Evolutionary conservation across 2,888 invertebrate species (phyloP).

Genomic region (Patella depressa): DNA sequence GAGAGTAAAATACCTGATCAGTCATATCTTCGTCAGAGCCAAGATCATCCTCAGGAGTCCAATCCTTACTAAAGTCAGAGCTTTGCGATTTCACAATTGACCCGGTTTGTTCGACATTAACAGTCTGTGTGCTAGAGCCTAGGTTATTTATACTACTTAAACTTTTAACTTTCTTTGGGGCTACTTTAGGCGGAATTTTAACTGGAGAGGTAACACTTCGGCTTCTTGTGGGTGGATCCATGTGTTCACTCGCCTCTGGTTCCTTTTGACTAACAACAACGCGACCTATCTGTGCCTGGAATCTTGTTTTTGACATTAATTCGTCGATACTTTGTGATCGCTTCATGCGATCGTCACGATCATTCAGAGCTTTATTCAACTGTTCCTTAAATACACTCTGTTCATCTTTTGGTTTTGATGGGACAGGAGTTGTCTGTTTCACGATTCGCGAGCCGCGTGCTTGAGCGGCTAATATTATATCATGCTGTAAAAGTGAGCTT

Average conservation of each 20-base stretch:
- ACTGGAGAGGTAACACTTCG: conserved; percentile 10
- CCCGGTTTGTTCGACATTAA: not conserved
- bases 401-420: conserved; percentile 53
- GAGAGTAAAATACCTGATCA: conserved; percentile 35
- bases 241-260: not conserved
- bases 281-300: conserved; percentile 21
- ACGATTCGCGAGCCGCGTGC: conserved; percentile 46
- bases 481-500: conserved; percentile 55
- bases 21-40: conserved; percentile 61
- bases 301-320: conserved; percentile 6
- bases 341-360: conserved; percentile 45
- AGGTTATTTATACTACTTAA: not conserved
- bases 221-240: conserved; percentile 13
- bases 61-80: conserved; percentile 44
- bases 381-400: conserved; percentile 53
- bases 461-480: conserved; percentile 54
- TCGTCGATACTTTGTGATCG: not conserved
- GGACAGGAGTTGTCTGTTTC: conserved; percentile 39
- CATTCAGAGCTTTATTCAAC: conserved; percentile 48
- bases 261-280: conserved; percentile 16
- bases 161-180: conserved; percentile 13
- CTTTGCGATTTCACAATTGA: not conserved
- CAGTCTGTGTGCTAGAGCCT: conserved; percentile 13
- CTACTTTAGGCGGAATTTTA: conserved; percentile 16
- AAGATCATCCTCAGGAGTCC: conserved; percentile 61